Percentiles rank a stretch among this genome's conserved stretches.
Evolutionary conservation across 2,113 vertebrate species (phyloP).

Genomic region (Cottus gobio): DNA sequence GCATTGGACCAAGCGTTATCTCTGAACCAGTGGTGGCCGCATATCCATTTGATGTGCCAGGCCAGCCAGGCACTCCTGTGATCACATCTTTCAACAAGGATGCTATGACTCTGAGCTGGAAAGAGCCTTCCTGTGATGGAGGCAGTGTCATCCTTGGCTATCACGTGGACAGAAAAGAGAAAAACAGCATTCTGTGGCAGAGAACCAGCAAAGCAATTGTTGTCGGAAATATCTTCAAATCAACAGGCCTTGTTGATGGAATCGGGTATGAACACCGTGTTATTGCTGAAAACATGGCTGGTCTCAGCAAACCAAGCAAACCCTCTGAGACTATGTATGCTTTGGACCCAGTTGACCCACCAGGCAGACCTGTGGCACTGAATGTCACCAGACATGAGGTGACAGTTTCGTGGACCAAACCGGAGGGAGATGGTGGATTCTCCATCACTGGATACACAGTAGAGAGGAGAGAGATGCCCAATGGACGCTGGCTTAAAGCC

Average conservation of each 20-base stretch:
- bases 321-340: slow-evolving; percentile 91
- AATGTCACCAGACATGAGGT: slow-evolving; percentile 97
- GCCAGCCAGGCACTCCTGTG: slow-evolving; percentile 92
- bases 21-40: slow-evolving; percentile 90
- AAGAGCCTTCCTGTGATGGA: slow-evolving; percentile 94
- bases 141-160: slow-evolving; percentile 96
- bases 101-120: slow-evolving; percentile 93
- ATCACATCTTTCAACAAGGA: slow-evolving; percentile 93
- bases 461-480: slow-evolving; percentile 95
- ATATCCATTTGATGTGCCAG: slow-evolving; percentile 97
- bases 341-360: slow-evolving; percentile 94
- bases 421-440: slow-evolving; percentile 96
- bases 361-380: slow-evolving; percentile 92
- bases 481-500: slow-evolving; percentile 96
- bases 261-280: slow-evolving; percentile 97
- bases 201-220: slow-evolving; percentile 91
- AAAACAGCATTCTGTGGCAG: slow-evolving; percentile 97
- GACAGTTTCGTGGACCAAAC: slow-evolving; percentile 94
- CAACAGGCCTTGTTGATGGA: slow-evolving; percentile 92
- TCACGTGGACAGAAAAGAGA: slow-evolving; percentile 96
- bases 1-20: slow-evolving; percentile 88
- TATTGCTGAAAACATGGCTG: slow-evolving; percentile 95
- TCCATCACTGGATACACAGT: slow-evolving; percentile 96
- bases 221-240: slow-evolving; percentile 96
- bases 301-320: slow-evolving; percentile 96